phyloP scores from a whole-genome alignment of 2,797 vertebrate genomes.

The Myotis daubentonii region DNA sequence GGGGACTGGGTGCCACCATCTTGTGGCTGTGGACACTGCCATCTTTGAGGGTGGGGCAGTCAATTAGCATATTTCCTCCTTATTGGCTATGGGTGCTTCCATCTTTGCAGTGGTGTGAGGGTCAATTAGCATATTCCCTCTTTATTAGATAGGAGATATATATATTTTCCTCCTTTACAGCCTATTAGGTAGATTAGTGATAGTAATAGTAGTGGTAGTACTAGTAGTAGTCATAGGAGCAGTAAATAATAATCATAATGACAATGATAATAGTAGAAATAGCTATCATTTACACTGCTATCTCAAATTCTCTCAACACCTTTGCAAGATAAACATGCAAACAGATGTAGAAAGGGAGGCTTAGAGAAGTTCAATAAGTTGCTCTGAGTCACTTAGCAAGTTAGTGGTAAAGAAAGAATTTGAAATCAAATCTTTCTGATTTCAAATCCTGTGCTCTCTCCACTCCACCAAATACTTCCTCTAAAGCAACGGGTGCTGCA shows the following conservation, averaged over 20 bases:
- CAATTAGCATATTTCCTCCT: too few relatives aligned
- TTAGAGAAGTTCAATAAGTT: neutral
- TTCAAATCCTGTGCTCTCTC: neutral
- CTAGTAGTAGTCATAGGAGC: neutral
- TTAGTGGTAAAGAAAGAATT: constrained; percentile 22
- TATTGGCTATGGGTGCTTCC: too few relatives aligned
- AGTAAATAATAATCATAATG: neutral
- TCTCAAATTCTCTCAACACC: neutral
- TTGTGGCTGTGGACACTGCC: too few relatives aligned
- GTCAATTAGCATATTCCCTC: too few relatives aligned
- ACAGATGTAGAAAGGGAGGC: neutral
- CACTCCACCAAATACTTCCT: neutral
- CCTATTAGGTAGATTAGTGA: neutral
- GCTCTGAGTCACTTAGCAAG: neutral
- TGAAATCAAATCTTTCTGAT: neutral
- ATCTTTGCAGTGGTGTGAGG: too few relatives aligned
- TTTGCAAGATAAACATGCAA: constrained; percentile 3
- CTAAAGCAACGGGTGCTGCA: neutral
- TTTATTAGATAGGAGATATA: too few relatives aligned
- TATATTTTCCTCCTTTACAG: neutral
- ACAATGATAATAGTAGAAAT: neutral
- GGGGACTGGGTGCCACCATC: too few relatives aligned
- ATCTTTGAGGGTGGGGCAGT: too few relatives aligned
- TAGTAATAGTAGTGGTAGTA: neutral
- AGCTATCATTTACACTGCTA: neutral